phyloP scores from a whole-genome alignment of 2,113 vertebrate species.

The Hystrix brachyura region DNA sequence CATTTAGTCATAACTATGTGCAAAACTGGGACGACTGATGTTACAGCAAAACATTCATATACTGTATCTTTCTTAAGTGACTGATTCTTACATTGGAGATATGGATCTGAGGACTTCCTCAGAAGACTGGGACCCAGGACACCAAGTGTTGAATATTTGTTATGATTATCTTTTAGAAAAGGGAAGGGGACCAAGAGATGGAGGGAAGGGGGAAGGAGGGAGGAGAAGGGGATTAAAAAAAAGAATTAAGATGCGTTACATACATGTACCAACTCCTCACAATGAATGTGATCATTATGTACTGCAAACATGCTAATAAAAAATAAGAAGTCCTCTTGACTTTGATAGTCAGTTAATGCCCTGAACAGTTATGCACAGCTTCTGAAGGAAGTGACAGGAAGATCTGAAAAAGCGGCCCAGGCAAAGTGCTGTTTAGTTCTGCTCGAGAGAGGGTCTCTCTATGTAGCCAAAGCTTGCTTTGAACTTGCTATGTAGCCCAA shows the following conservation, averaged over 20 bases:
- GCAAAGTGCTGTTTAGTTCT: not conserved
- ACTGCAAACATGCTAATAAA: not conserved
- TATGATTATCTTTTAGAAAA: constrained; percentile 1
- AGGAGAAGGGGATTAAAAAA: not conserved
- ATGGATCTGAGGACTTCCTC: not conserved
- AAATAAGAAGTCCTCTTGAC: not conserved
- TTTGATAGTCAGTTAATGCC: constrained; percentile 6
- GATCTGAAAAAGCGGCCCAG: not conserved
- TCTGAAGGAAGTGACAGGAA: not conserved
- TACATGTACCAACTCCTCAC: not conserved
- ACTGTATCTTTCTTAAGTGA: constrained; percentile 28
- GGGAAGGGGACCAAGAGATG: not conserved
- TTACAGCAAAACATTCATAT: not conserved
- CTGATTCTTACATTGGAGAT: constrained; percentile 38
- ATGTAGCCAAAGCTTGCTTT: not conserved
- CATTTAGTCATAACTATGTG: constrained; percentile 8
- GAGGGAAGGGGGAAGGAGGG: not conserved
- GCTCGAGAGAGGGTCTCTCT: not conserved
- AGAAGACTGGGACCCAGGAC: not conserved
- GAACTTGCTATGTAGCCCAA: not conserved
- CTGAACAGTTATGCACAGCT: not conserved
- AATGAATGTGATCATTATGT: not conserved
- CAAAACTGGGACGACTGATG: constrained; percentile 33
- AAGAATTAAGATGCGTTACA: not conserved
- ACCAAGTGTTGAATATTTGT: not conserved